phyloP scores from a whole-genome alignment of 1,140 invertebrate species.

The Coelopa frigida region DNA sequence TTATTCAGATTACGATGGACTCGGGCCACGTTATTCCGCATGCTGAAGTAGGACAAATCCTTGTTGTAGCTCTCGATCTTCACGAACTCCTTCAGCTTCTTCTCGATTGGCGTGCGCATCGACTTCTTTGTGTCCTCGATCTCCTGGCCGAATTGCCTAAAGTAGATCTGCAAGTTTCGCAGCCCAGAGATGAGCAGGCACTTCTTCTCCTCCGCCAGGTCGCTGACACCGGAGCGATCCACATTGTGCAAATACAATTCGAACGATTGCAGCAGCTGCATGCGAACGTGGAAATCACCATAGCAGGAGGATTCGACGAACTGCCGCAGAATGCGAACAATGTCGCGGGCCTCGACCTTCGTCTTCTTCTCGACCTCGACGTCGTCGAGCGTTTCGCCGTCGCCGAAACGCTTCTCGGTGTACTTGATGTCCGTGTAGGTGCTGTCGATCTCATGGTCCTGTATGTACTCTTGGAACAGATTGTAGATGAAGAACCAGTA shows the following conservation, averaged over 20 bases:
- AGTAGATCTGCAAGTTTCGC: slow-evolving; percentile 84
- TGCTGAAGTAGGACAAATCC: slow-evolving; percentile 90
- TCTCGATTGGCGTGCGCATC: slow-evolving; percentile 73
- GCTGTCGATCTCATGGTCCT: slow-evolving; percentile 20
- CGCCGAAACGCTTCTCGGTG: slow-evolving; percentile 27
- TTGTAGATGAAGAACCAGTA: slow-evolving; percentile 89
- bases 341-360: slow-evolving; percentile 21
- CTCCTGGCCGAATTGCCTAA: slow-evolving; percentile 64
- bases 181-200: slow-evolving; percentile 55
- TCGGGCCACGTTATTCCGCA: slow-evolving; percentile 80
- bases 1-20: slow-evolving; percentile 82
- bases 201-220: slow-evolving; percentile 38
- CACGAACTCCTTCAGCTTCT: slow-evolving; percentile 86
- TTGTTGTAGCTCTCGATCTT: slow-evolving; percentile 92
- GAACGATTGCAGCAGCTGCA: slow-evolving; percentile 60
- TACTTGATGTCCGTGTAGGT: slow-evolving; percentile 24
- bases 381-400: slow-evolving; percentile 22
- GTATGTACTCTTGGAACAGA: slow-evolving; percentile 51
- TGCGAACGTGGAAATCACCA: slow-evolving; percentile 72
- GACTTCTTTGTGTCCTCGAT: slow-evolving; percentile 59
- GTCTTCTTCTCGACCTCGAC: slow-evolving; percentile 14
- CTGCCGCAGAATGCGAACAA: slow-evolving; percentile 57
- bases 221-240: not conserved
- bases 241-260: slow-evolving; percentile 28
- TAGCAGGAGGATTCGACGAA: slow-evolving; percentile 81